Evolutionary conservation across 1,140 invertebrate genomes (phyloP).

Genomic region (Zaprionus camerounensis): DNA sequence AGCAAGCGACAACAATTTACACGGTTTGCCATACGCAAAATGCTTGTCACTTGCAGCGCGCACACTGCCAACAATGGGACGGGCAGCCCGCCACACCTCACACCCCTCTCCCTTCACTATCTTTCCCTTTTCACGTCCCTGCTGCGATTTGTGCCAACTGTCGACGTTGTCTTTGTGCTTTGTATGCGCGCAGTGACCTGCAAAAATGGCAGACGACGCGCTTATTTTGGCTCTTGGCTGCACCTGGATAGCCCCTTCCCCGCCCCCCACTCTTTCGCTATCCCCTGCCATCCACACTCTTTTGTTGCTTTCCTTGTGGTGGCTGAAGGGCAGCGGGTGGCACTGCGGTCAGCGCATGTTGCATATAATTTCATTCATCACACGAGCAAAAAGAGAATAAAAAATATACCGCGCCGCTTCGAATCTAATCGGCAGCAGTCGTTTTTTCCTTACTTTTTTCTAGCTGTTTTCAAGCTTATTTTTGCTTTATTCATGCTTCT

Average conservation of each 20-base stretch:
- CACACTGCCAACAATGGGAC: constrained; percentile 60
- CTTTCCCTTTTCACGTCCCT: constrained; percentile 29
- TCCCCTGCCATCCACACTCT: background rate
- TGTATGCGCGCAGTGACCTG: constrained; percentile 80
- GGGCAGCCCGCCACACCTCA: background rate
- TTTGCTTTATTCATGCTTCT: constrained; percentile 6
- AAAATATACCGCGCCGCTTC: constrained; percentile 13
- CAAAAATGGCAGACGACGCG: constrained; percentile 80
- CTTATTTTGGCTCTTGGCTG: constrained; percentile 58
- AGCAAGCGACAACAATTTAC: constrained; percentile 65
- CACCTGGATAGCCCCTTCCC: constrained; percentile 22
- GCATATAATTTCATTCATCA: constrained; percentile 69
- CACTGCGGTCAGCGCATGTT: constrained; percentile 51
- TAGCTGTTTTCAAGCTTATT: background rate
- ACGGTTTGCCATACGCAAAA: constrained; percentile 77
- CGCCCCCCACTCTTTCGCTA: background rate
- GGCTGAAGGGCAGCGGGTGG: background rate
- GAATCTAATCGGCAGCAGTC: constrained; percentile 51
- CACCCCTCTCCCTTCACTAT: background rate
- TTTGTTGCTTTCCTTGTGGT: background rate
- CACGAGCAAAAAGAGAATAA: constrained; percentile 15
- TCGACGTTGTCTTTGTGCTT: constrained; percentile 72
- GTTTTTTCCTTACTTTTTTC: constrained; percentile 9
- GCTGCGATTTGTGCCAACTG: constrained; percentile 80
- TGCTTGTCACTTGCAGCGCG: constrained; percentile 77